Conservation (phyloP, 2,113 vertebrate genomes). For the chimpanzee (Pan troglodytes) region NHGRI_mPanTro3-v2.1_pri NC_072410.2:10011501-10012000, state of each 20-base stretch:
- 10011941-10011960: neutral
- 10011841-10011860: neutral
- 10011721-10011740: neutral
- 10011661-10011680: neutral
- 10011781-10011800: neutral
- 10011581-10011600: neutral
- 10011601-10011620: neutral
- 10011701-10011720: neutral
- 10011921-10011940: neutral
- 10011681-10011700: neutral
- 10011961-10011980: neutral
- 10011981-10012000: neutral
- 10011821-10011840: neutral
- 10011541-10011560: neutral
- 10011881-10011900: neutral
- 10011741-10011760: neutral
- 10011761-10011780: neutral
- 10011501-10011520: constrained; percentile 16
- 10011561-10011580: neutral
- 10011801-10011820: neutral
- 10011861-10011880: neutral
- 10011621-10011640: neutral
- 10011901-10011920: neutral
- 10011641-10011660: neutral
- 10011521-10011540: neutral